Evolutionary conservation across 2,888 invertebrate species (phyloP), one percentile per base, ranked within the genome.

Genomic region (Platerodrilus igneus): DNA sequence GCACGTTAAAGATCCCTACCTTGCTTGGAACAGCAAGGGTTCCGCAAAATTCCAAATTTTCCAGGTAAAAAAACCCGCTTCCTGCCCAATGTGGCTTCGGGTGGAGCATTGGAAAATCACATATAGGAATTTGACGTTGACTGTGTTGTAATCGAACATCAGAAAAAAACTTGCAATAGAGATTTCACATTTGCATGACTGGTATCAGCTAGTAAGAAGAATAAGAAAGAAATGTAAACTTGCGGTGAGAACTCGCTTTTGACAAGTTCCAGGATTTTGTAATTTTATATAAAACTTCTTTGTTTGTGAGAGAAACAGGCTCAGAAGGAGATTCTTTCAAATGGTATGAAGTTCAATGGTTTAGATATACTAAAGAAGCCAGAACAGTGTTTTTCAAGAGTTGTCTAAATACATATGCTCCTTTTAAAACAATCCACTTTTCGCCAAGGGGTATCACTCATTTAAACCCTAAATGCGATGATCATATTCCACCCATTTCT

Each of bases 221-320:
- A n/a, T n/a, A n/a, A n/a, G n/a, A n/a, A n/a, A n/a, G n/a, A n/a
- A n/a, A n/a, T n/a, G n/a, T n/a, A n/a, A n/a, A n/a, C n/a, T n/a
- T n/a, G n/a, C n/a, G n/a, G n/a, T n/a, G n/a, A 25, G 25, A 25
- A 13, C 6, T 33, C 17, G 23, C 22, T 8, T n/a, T 25, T 10
- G 22, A 21, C n/a, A 32, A 22, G 32, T 22, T 32, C 16, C 16
- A 22, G 4, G 16, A 22, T 22, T 32, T 32, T 33, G 23, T 14
- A 10, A 18, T 9, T 25, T 6, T 33, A 4, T 33, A 33, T 17
- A 21, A 25, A 33, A 25, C 9, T 10, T n/a, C 16, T 4, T 9
- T 33, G 18, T n/a, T 33, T 7, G 8, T 33, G 18, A 16, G 25
- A 23, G 17, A 33, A 33, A 33, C 23, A 22, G 23, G 25, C 25